Percentiles rank a stretch among this genome's conserved stretches.
Conservation (phyloP, 2,888 invertebrate species). For the Nomada goodeniana region DNA sequence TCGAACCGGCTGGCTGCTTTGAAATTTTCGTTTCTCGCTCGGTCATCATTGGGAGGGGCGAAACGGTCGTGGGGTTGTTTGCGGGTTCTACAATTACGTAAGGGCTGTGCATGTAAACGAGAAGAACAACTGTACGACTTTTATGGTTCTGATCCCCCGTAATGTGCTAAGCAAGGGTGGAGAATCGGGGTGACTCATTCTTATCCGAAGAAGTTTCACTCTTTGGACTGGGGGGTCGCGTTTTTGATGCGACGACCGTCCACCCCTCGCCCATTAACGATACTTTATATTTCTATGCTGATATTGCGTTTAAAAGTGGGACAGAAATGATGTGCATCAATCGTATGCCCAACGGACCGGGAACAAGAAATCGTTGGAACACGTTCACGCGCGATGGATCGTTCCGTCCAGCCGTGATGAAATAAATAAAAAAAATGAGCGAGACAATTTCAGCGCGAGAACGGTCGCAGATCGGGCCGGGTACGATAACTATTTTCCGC, state of each 20-base stretch:
- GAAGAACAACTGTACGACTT: not conserved
- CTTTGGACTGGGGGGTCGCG: not conserved
- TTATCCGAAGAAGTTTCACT: conserved; percentile 5
- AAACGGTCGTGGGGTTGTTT: no score
- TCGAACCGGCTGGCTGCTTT: conserved; percentile 31
- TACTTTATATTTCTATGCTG: not conserved
- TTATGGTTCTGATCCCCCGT: not conserved
- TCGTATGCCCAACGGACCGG: not conserved
- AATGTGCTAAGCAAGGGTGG: not conserved
- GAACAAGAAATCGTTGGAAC: not conserved
- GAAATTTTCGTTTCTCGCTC: conserved; percentile 46
- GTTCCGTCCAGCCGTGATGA: not conserved
- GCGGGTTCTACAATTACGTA: no score
- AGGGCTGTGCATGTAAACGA: conserved; percentile 1
- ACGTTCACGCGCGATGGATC: conserved; percentile 8
- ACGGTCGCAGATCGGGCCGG: conserved; percentile 23
- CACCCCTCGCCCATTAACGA: not conserved
- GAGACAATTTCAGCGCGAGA: conserved; percentile 26
- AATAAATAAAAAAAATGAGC: conserved; percentile 8
- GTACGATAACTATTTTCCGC: conserved; percentile 68
- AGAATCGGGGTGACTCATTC: conserved; percentile 20
- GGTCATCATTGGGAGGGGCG: no score
- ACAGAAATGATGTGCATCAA: no score
- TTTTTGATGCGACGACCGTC: no score
- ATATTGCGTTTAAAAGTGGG: not conserved